These are phyloP conservation scores for Macroramphosus scolopax DNA, from an alignment of 2,797 vertebrate species.

Conservation along the genomic window DNA sequence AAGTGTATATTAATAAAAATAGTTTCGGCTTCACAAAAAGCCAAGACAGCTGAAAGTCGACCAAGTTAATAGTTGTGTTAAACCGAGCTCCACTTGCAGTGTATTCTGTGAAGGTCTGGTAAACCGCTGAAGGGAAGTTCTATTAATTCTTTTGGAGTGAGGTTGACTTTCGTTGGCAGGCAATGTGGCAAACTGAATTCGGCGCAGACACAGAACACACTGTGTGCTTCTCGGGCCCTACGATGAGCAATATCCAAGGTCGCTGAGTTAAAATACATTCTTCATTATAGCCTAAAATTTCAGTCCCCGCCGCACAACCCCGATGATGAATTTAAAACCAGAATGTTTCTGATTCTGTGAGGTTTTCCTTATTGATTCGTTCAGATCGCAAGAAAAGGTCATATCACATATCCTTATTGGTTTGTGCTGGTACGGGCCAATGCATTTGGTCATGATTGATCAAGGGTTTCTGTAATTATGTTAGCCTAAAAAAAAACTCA, in stretches of 20 bases:
- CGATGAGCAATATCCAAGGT: constrained; percentile 24
- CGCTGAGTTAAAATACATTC: constrained; percentile 3
- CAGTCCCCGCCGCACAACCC: constrained; percentile 17
- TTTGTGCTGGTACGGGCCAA: no score
- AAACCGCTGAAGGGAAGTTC: constrained; percentile 11
- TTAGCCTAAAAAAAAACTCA: constrained; percentile 1
- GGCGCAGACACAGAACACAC: constrained; percentile 37
- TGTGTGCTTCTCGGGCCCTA: constrained; percentile 7
- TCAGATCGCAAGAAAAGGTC: no score
- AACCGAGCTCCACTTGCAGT: constrained; percentile 9
- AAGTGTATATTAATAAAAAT: constrained; percentile 1
- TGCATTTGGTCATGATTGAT: not conserved
- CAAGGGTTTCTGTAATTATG: constrained; percentile 7
- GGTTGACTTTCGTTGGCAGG: constrained; percentile 45
- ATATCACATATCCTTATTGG: no score
- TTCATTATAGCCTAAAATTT: constrained; percentile 29
- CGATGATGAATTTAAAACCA: no score
- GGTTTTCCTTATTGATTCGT: no score
- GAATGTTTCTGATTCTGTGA: no score
- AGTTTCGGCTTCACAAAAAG: constrained; percentile 1
- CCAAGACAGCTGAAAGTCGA: constrained; percentile 8
- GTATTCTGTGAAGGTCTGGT: constrained; percentile 7
- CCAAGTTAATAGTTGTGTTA: constrained; percentile 11
- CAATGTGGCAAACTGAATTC: constrained; percentile 48
- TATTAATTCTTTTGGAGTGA: constrained; percentile 18